These are phyloP conservation scores for Cricetomys ansorgei DNA, from an alignment of 2,113 vertebrate species.

Conservation along the genomic window DNA sequence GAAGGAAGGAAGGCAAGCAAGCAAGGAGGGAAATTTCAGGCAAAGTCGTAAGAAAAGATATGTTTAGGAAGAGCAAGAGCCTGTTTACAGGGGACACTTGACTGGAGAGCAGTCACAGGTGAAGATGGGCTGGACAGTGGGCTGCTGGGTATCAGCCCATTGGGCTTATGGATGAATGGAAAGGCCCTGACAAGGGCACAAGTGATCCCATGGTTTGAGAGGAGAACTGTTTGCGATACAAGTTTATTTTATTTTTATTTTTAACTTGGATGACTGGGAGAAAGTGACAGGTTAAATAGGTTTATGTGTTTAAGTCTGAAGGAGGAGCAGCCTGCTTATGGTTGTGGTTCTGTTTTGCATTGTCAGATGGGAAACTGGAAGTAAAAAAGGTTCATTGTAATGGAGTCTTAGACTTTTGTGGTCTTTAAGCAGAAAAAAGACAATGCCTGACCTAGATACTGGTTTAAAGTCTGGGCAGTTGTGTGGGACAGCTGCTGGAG, in stretches of 20 bases:
- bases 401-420: neutral
- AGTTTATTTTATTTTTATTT: no score
- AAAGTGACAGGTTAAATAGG: neutral
- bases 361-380: neutral
- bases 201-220: neutral
- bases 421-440: constrained; percentile 31
- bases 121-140: neutral
- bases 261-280: neutral
- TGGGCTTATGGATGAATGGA: neutral
- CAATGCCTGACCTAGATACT: neutral
- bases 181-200: neutral
- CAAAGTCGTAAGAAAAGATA: neutral
- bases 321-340: neutral
- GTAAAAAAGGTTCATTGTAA: neutral
- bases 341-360: neutral
- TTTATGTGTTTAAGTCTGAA: neutral
- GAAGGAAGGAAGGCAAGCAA: neutral
- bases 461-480: neutral
- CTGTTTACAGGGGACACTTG: neutral
- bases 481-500: neutral
- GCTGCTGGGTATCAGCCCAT: neutral
- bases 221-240: neutral
- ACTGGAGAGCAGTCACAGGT: neutral
- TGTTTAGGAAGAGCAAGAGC: neutral
- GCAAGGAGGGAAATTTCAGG: neutral